phyloP scores from a whole-genome alignment of 2,113 vertebrate species.

The Octodon degus region DNA sequence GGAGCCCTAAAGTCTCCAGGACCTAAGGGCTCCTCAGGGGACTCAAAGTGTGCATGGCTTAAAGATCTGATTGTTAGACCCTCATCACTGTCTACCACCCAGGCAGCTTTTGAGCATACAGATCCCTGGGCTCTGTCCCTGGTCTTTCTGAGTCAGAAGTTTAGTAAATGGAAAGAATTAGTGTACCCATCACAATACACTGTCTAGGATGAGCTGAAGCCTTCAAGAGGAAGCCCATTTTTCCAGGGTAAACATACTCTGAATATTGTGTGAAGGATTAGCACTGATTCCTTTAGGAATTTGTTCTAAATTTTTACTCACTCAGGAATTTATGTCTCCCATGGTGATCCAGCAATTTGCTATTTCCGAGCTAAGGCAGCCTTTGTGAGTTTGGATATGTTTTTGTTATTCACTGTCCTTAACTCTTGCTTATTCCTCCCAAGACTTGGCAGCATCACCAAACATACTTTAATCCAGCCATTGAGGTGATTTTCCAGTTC shows the following conservation, averaged over 20 bases:
- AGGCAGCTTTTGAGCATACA: neutral
- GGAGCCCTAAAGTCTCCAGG: neutral
- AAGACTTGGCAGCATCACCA: neutral
- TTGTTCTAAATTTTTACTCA: slow-evolving; percentile 59
- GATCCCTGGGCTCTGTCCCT: neutral
- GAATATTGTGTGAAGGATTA: neutral
- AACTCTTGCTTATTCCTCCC: accelerated
- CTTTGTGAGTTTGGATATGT: neutral
- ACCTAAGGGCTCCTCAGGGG: too few species aligned
- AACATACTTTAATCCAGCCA: neutral
- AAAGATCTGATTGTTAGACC: neutral
- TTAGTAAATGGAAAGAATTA: neutral
- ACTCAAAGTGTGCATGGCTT: neutral
- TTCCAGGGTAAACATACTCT: neutral
- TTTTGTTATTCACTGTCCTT: neutral
- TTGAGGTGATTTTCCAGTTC: neutral
- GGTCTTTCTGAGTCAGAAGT: neutral
- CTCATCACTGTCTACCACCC: too few species aligned
- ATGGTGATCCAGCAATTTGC: neutral
- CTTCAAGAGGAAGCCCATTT: neutral
- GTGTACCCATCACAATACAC: neutral
- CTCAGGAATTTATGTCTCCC: slow-evolving; percentile 26
- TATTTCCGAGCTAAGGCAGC: neutral
- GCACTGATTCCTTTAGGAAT: neutral
- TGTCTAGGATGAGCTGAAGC: neutral